phyloP scores from a whole-genome alignment of 2,113 vertebrate species.

The Microtus montanus region DNA sequence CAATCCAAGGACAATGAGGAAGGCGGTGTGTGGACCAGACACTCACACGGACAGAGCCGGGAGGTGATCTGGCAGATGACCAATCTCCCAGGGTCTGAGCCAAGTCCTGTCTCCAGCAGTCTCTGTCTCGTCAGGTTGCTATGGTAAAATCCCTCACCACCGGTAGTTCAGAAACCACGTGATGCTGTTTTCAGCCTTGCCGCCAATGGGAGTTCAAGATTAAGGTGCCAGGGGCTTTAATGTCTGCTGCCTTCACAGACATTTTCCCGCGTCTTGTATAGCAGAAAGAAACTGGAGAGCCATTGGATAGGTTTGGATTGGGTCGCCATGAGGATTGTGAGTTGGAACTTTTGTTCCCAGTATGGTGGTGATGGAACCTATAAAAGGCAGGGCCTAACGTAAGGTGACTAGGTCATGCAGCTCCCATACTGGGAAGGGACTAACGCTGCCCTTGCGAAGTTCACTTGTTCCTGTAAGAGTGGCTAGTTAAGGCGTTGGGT shows the following conservation, averaged over 20 bases:
- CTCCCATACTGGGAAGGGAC: not conserved
- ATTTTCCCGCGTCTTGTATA: not conserved
- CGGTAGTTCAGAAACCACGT: not conserved
- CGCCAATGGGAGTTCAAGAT: not conserved
- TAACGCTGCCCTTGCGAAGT: not conserved
- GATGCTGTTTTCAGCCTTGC: not conserved
- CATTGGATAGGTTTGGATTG: too few species aligned
- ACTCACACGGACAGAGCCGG: not conserved
- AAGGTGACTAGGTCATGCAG: not conserved
- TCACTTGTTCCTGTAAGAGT: not conserved
- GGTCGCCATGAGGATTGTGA: not conserved
- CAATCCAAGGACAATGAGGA: not conserved
- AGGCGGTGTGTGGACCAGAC: not conserved
- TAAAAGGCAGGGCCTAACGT: not conserved
- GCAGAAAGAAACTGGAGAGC: not conserved
- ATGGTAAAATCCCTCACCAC: not conserved
- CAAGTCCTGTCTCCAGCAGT: not conserved
- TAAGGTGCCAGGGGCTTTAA: too few species aligned
- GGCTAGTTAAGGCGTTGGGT: not conserved
- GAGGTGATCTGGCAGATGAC: not conserved
- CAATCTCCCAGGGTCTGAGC: not conserved
- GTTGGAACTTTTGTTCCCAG: not conserved
- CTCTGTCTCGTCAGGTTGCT: not conserved
- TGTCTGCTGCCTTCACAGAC: not conserved
- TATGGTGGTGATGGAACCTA: not conserved